Evolutionary conservation across 2,113 vertebrate genomes (phyloP), one percentile per base, ranked within the genome.

Genomic region (Burhinus bistriatus): DNA sequence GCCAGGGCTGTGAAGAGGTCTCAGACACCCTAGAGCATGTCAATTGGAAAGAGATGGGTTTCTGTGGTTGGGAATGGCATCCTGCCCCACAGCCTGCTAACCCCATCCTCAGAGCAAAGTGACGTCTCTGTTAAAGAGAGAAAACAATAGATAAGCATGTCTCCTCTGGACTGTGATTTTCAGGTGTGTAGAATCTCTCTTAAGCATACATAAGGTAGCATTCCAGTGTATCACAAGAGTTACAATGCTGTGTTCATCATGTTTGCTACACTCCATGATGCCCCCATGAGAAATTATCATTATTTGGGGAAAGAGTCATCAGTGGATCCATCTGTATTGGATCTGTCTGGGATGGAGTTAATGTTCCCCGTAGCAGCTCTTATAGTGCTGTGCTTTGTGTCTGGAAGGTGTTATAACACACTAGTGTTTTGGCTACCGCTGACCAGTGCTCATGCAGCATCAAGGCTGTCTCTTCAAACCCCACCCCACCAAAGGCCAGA

Each of bases 221-320:
- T 19, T 66, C 25, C 7, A 79, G 12, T 49, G 64, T 45, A 64
- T 52, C 3, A 71, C 19, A 59, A 83, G 52, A 59, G 66, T 59
- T 42, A 14, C 27, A 82, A 6, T 32, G 5, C 16, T 51, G 4
- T 64, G 21, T 62, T 70, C 25, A 30, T 90, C 18, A 6, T 30
- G 11, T 57, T 89, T 0, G 0, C 18, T 66, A 29, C 21, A 22
- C 6, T 75, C 30, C 1, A 1, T 4, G 5, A 52, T 22, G 6
- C 30, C 20, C 72, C 22, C 12, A 44, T 52, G 3, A 86, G 32
- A 86, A 92, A 30, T 5, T 54, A 42, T 25, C 21, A 11, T 69
- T 69, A 27, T 80, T 77, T 72, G 14, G 10, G 16, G 17, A 55
- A 47, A 65, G 57, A 17, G 3, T 57, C 59, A 27, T 55, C 84